Conservation (phyloP, 2,888 invertebrate species). For the Drosophila basisetae region DNA sequence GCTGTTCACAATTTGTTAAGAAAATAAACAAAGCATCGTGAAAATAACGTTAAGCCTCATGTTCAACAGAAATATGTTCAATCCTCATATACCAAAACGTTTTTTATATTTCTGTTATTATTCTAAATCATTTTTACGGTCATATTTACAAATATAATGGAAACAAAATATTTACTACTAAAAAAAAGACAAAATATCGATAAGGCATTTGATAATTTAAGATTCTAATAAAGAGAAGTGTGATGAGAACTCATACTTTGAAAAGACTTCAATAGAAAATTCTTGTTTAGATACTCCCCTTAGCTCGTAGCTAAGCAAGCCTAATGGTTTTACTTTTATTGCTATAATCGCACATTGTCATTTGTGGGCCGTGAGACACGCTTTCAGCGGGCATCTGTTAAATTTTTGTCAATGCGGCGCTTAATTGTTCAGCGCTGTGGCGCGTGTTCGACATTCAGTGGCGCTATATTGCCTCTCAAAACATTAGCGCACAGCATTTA, state of each 20-base stretch:
- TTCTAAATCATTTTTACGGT: neutral
- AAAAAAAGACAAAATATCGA: neutral
- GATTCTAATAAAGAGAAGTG: neutral
- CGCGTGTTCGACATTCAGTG: constrained; percentile 52
- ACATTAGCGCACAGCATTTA: constrained; percentile 43
- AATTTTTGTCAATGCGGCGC: constrained; percentile 23
- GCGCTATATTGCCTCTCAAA: constrained; percentile 27
- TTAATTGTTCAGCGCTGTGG: constrained; percentile 54
- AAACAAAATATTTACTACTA: neutral
- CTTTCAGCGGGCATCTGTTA: constrained; percentile 42
- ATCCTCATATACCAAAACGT: neutral
- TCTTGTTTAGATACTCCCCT: neutral
- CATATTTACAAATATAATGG: neutral
- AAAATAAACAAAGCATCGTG: neutral
- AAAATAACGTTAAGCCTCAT: neutral
- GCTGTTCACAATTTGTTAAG: neutral
- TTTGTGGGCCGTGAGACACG: neutral
- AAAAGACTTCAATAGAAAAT: neutral
- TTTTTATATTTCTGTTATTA: neutral
- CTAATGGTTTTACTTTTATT: neutral
- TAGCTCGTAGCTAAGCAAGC: neutral
- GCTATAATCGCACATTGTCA: neutral
- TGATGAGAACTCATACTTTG: neutral
- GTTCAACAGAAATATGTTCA: neutral
- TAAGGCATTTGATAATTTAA: neutral